Evolutionary conservation across 2,113 vertebrate species (phyloP).

Genomic region (Junco hyemalis): DNA sequence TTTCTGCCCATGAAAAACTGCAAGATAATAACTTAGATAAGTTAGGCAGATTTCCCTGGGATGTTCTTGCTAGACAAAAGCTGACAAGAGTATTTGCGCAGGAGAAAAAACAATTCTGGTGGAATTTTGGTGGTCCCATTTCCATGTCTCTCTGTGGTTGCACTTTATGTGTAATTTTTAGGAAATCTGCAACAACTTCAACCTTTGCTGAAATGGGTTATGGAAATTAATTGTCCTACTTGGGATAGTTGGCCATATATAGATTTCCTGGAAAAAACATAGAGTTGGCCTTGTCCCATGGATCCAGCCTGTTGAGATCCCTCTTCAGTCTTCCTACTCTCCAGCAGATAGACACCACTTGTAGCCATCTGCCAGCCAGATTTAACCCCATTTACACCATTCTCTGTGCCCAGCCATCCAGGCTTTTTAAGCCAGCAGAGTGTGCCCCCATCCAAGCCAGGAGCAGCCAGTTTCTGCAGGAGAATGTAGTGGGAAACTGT

Average conservation of each 20-base stretch:
- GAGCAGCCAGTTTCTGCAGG: not conserved
- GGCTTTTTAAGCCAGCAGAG: not conserved
- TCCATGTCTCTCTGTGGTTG: not conserved
- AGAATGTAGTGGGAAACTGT: too few relatives aligned
- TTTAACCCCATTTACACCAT: not conserved
- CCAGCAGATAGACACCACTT: not conserved
- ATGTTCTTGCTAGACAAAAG: not conserved
- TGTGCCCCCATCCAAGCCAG: not conserved
- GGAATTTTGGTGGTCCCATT: not conserved
- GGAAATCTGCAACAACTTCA: not conserved
- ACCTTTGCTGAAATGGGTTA: not conserved
- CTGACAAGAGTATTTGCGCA: not conserved
- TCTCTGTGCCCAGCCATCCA: not conserved
- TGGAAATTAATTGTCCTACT: not conserved
- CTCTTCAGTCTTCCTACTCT: not conserved
- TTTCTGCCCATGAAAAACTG: not conserved
- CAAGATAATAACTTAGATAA: not conserved
- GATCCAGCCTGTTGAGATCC: not conserved
- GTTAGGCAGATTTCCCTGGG: not conserved
- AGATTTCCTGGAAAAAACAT: not conserved
- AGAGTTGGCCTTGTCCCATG: not conserved
- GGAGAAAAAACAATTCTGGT: not conserved
- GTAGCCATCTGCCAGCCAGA: not conserved
- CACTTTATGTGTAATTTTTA: not conserved
- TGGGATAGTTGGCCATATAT: not conserved